phyloP scores from a whole-genome alignment of 1,140 invertebrate genomes.

The Lepidurus packardi region DNA sequence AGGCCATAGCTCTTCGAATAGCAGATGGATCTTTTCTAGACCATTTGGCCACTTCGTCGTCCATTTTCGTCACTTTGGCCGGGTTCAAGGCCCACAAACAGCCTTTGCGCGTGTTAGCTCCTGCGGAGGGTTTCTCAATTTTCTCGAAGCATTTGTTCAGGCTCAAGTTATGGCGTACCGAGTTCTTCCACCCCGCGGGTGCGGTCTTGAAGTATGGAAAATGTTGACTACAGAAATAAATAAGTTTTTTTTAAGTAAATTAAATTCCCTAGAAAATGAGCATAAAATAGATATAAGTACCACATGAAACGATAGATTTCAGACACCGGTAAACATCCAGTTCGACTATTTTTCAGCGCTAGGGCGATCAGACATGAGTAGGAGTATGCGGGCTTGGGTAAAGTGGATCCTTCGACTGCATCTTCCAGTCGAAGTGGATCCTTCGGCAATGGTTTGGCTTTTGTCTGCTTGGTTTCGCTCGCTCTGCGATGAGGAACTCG shows the following conservation, averaged over 20 bases:
- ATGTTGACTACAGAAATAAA: slow-evolving; percentile 70
- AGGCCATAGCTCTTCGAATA: slow-evolving; percentile 80
- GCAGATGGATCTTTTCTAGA: slow-evolving; percentile 80
- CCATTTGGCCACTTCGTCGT: slow-evolving; percentile 95
- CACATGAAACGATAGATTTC: slow-evolving; percentile 99
- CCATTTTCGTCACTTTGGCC: slow-evolving; percentile 89
- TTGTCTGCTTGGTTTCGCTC: slow-evolving; percentile 22
- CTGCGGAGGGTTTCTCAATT: slow-evolving; percentile 65
- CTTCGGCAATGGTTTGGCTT: slow-evolving; percentile 45
- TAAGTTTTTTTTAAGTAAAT: neutral
- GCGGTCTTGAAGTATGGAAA: slow-evolving; percentile 97
- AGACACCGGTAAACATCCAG: slow-evolving; percentile 89
- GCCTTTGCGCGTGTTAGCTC: slow-evolving; percentile 42
- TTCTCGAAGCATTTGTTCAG: slow-evolving; percentile 97
- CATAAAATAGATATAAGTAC: slow-evolving; percentile 53
- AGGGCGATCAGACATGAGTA: slow-evolving; percentile 96
- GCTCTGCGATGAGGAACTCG: slow-evolving; percentile 1
- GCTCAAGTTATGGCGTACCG: slow-evolving; percentile 90
- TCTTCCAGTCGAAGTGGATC: no score
- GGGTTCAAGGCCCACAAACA: slow-evolving; percentile 96
- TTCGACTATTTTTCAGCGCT: slow-evolving; percentile 91
- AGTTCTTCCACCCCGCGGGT: slow-evolving; percentile 96
- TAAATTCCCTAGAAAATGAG: neutral
- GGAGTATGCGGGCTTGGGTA: slow-evolving; percentile 93
- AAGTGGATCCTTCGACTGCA: slow-evolving; percentile 62